Conservation (phyloP, 1,140 invertebrate genomes). For the Cydia pomonella region DNA sequence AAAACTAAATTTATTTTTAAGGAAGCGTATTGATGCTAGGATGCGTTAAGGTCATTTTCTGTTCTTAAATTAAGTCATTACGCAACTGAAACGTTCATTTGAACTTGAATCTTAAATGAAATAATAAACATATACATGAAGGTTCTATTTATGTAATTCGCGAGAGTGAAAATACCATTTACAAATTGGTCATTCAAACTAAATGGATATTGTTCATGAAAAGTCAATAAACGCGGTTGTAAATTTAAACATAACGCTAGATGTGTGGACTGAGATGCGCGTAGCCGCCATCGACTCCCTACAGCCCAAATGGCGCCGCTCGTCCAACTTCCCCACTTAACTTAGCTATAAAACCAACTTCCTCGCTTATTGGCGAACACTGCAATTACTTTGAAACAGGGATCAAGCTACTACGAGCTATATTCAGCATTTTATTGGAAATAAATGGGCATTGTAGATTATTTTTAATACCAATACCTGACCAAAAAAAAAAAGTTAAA, state of each 20-base stretch:
- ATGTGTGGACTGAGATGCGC: not conserved
- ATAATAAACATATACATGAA: too few species aligned
- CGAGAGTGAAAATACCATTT: too few species aligned
- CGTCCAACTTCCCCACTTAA: constrained; percentile 55
- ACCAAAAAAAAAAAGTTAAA: too few species aligned
- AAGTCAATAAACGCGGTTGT: not conserved
- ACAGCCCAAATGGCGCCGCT: constrained; percentile 49
- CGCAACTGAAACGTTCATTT: not conserved
- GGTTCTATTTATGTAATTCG: too few species aligned
- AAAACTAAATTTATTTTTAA: too few species aligned
- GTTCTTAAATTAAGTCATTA: not conserved
- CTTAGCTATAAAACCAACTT: constrained; percentile 56
- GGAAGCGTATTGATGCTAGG: too few species aligned
- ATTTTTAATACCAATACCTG: too few species aligned
- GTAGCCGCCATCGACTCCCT: not conserved
- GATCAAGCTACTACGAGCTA: constrained; percentile 43
- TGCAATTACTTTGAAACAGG: constrained; percentile 50
- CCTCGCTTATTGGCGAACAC: constrained; percentile 46
- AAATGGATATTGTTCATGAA: not conserved
- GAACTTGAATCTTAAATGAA: not conserved
- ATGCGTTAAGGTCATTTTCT: too few species aligned
- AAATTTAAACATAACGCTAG: not conserved
- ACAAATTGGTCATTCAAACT: too few species aligned
- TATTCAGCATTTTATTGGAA: constrained; percentile 44
- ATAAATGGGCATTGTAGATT: constrained; percentile 36